Conservation (phyloP, 1,140 invertebrate species). For the Philopotamus ludificatus region DNA sequence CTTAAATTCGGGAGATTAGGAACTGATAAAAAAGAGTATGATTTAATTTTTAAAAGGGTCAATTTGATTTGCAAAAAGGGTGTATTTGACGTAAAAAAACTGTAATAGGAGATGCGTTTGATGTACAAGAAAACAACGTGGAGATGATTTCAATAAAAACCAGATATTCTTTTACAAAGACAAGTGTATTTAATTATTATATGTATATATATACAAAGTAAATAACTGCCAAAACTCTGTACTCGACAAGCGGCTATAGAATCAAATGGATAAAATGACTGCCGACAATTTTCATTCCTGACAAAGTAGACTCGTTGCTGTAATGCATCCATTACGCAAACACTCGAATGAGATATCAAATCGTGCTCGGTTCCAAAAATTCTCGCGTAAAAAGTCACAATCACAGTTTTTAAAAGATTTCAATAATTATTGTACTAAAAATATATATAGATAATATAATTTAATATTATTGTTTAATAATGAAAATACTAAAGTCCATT, state of each 20-base stretch:
- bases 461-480: background rate
- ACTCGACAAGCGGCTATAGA: slow-evolving; percentile 36
- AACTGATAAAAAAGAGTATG: too few species aligned
- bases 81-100: too few species aligned
- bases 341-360: too few species aligned
- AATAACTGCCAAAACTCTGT: slow-evolving; percentile 37
- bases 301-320: too few species aligned
- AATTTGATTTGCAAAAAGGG: too few species aligned
- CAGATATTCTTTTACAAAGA: slow-evolving; percentile 38
- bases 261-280: slow-evolving; percentile 19
- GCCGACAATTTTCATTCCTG: slow-evolving; percentile 17
- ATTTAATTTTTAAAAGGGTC: too few species aligned
- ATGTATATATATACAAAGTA: slow-evolving; percentile 41
- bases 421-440: background rate
- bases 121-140: too few species aligned
- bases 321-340: too few species aligned
- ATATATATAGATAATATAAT: background rate
- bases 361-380: slow-evolving; percentile 18
- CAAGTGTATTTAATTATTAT: slow-evolving; percentile 26
- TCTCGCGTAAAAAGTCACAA: background rate
- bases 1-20: too few species aligned
- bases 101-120: too few species aligned
- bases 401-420: background rate
- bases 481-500: too few species aligned
- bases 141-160: slow-evolving; percentile 8